Conservation (phyloP, 2,888 invertebrate species). For the Phlogophora meticulosa region DNA sequence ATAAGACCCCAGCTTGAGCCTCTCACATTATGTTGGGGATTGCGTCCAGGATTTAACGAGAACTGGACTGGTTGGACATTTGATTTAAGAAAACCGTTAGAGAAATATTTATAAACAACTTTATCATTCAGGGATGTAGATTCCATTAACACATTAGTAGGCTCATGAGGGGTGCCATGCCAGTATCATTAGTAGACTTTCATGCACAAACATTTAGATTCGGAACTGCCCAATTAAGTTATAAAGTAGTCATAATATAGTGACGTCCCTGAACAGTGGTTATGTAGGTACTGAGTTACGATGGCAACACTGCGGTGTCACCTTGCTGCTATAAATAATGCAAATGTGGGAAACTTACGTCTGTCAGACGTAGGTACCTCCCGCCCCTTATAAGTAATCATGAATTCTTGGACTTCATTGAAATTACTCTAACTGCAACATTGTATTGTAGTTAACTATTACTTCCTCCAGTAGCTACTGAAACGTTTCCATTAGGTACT, state of each 20-base stretch:
- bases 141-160: background rate
- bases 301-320: constrained; percentile 57
- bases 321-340: constrained; percentile 59
- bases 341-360: constrained; percentile 35
- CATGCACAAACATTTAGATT: constrained; percentile 19
- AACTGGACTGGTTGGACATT: constrained; percentile 1
- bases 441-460: constrained; percentile 4
- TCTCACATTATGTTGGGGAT: constrained; percentile 8
- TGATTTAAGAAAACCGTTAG: background rate
- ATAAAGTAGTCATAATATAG: constrained; percentile 37
- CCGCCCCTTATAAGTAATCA: constrained; percentile 3
- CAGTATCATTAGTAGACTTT: constrained; percentile 3
- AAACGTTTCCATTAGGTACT: background rate
- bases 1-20: constrained; percentile 9
- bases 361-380: constrained; percentile 1
- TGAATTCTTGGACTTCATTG: constrained; percentile 29
- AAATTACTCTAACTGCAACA: constrained; percentile 16
- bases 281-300: constrained; percentile 26
- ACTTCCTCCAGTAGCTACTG: background rate
- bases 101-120: background rate
- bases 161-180: background rate
- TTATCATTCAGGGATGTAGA: background rate
- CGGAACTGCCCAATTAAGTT: constrained; percentile 18
- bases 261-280: constrained; percentile 40
- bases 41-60: background rate